Base-by-base conservation (phyloP, 2,888 invertebrate species). In the Apodemia zela region DNA sequence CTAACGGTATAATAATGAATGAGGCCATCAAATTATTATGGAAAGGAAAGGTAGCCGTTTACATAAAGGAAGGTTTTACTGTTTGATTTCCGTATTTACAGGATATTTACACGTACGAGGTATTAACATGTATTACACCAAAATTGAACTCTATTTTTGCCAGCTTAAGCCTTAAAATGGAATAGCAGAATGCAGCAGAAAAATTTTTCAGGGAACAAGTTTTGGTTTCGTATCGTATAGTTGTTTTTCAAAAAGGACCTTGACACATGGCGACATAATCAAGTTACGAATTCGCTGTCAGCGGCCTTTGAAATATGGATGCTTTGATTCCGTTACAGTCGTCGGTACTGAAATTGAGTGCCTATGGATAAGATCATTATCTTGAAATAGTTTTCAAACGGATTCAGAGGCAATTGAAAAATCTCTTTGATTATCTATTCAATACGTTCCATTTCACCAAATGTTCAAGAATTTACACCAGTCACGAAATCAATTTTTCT, bases 21-120 rank as follows among this genome's bases (percentile, higher is more conserved):
- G 65, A 33, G 62, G 47, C 65, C 18, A 67, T 68, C 65, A 66
- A 68, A 66, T 69, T 67, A 67, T 69, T 66, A 62, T 65, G 63
- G 66, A 62, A 62, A n/a, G 45, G 51, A 21, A 51, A 59, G 60
- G 65, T 66, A 60, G 66, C 61, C 66, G 62, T 60, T 66, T 42
- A 29, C 51, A 51, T 51, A 51, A 51, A 59, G 47, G 51, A 62
- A 33, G 49, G 64, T 62, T 61, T 61, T 63, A 64, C 59, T 63
- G 59, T 66, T 66, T 63, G 63, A 66, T 63, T 68, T 66, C 33
- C 63, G 61, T 47, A 62, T 67, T 67, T 66, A 66, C 51, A 17
- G 18, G 51, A 51, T 51, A 51, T 51, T 51, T 51, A 51, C 51
- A 51, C 51, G 51, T 51, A 21, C 21, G 51, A 51, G 51, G 21